Percentiles rank a stretch among this genome's conserved stretches.
phyloP scores from a whole-genome alignment of 2,797 vertebrate genomes.

The Manis javanica region DNA sequence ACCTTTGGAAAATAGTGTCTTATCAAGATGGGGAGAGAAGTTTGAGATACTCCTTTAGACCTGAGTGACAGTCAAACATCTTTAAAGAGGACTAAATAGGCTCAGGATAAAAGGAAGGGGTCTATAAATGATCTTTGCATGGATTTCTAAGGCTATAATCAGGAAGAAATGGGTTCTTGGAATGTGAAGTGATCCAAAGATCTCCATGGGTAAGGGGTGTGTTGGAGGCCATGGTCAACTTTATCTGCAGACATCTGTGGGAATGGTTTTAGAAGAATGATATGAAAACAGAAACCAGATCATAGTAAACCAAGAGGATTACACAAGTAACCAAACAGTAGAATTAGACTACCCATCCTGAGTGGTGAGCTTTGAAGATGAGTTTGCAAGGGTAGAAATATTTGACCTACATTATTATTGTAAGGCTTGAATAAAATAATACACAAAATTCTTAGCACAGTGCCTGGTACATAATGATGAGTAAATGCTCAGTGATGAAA shows the following conservation, averaged over 20 bases:
- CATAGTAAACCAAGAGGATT: neutral
- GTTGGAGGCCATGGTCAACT: neutral
- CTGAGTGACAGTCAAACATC: neutral
- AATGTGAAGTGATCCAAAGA: neutral
- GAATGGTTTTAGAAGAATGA: neutral
- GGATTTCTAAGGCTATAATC: neutral
- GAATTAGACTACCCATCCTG: neutral
- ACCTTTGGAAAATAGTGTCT: slow-evolving; percentile 16
- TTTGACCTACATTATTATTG: neutral
- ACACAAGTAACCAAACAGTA: neutral
- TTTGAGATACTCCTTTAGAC: neutral
- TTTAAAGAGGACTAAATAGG: neutral
- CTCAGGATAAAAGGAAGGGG: neutral
- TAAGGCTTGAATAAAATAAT: neutral
- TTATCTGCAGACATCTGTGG: neutral
- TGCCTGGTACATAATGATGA: neutral
- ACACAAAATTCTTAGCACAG: neutral
- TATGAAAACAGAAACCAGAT: neutral
- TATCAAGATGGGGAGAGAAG: neutral
- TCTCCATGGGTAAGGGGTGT: neutral
- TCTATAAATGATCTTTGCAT: neutral
- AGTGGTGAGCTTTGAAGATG: neutral
- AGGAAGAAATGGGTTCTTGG: neutral
- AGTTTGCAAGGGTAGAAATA: neutral
- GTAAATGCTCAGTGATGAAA: neutral